phyloP scores from a whole-genome alignment of 1,140 invertebrate genomes.

The Caerostris darwini region DNA sequence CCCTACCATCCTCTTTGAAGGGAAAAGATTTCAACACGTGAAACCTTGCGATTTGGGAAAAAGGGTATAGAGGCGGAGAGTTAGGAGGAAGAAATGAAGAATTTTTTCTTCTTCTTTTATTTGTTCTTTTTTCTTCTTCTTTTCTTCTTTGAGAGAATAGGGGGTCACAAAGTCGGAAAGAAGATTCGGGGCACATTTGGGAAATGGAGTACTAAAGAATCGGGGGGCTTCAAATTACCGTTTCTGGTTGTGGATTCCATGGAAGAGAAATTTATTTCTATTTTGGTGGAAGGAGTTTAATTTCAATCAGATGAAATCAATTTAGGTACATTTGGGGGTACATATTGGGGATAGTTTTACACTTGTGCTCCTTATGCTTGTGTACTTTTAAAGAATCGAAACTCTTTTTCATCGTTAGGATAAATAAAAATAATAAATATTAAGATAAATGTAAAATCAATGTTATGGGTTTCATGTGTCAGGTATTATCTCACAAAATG shows the following conservation, averaged over 20 bases:
- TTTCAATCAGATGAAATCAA: not conserved
- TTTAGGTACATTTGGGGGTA: not conserved
- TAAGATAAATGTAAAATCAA: too few relatives aligned
- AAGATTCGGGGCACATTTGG: slow-evolving; percentile 5
- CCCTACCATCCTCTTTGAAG: not conserved
- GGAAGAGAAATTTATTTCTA: not conserved
- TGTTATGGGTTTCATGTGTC: too few relatives aligned
- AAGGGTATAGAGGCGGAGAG: not conserved
- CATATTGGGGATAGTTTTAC: too few relatives aligned
- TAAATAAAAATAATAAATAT: too few relatives aligned
- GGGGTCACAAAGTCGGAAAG: not conserved
- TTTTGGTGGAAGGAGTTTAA: not conserved
- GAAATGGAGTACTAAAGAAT: slow-evolving; percentile 8
- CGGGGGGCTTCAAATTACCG: not conserved
- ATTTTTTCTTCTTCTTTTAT: not conserved
- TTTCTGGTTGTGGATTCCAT: not conserved
- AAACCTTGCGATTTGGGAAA: not conserved
- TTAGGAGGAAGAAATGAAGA: slow-evolving; percentile 10
- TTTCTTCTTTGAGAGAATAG: not conserved
- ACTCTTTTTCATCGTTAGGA: too few relatives aligned
- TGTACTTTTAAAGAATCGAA: too few relatives aligned
- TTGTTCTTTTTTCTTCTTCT: not conserved
- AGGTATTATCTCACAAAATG: too few relatives aligned
- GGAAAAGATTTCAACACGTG: slow-evolving; percentile 51
- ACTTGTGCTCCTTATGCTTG: too few relatives aligned